Percentiles rank a stretch among this genome's conserved stretches.
These are phyloP conservation scores for Stercorarius parasiticus DNA, from an alignment of 2,113 vertebrate species.

Conservation along the genomic window DNA sequence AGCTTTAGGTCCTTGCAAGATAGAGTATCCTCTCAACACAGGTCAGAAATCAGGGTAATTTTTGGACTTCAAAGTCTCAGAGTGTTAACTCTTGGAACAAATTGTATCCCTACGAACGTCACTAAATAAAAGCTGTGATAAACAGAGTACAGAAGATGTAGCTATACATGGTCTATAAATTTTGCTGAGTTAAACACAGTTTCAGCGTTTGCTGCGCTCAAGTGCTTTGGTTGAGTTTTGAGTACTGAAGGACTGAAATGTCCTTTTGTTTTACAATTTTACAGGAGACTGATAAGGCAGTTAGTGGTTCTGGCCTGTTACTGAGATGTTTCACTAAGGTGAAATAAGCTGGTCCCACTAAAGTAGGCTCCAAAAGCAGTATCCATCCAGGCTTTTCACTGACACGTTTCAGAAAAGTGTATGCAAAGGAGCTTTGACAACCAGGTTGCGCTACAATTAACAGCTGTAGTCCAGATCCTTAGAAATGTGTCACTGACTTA, in stretches of 20 bases:
- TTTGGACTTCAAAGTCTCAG: not conserved
- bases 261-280: constrained; percentile 41
- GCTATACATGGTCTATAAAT: not conserved
- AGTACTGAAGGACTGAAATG: not conserved
- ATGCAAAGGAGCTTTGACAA: not conserved
- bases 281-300: constrained; percentile 67
- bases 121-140: not conserved
- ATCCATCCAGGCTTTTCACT: constrained; percentile 28
- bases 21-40: not conserved
- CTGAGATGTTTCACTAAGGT: constrained; percentile 24
- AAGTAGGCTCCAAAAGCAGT: constrained; percentile 64
- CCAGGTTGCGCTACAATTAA: not conserved
- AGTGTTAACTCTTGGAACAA: not conserved
- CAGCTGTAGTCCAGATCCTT: not conserved
- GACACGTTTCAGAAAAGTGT: constrained; percentile 11
- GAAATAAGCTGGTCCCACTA: not conserved
- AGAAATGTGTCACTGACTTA: not conserved
- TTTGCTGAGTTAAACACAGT: not conserved
- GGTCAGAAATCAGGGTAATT: not conserved
- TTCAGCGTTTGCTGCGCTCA: not conserved
- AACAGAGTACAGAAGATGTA: not conserved
- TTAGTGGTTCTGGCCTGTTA: constrained; percentile 73
- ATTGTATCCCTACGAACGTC: not conserved
- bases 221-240: not conserved
- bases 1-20: not conserved